These are phyloP conservation scores for Lophotriccus pileatus DNA, from an alignment of 2,797 vertebrate genomes.

Conservation along the genomic window DNA sequence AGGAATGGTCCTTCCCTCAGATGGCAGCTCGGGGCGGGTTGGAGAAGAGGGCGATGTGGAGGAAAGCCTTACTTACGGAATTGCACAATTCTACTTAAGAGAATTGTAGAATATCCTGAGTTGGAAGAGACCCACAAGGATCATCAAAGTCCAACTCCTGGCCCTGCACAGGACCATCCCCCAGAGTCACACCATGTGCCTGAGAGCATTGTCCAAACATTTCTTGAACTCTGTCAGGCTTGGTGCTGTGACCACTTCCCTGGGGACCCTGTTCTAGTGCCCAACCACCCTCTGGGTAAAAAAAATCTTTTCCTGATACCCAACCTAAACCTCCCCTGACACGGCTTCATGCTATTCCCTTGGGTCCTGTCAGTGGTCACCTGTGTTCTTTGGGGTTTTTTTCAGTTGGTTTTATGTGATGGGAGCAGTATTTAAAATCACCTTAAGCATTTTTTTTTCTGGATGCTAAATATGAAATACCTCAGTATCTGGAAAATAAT, in stretches of 20 bases:
- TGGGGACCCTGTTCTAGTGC: not conserved
- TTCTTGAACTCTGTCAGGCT: not conserved
- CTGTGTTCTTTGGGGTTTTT: not conserved
- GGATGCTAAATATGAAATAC: not conserved
- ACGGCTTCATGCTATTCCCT: not conserved
- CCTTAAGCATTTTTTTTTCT: not conserved
- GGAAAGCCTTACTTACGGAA: not conserved
- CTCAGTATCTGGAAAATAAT: not conserved
- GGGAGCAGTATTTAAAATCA: not conserved
- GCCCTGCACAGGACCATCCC: not conserved
- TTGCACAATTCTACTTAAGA: not conserved
- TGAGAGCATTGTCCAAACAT: not conserved
- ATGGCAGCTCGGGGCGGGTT: rapidly evolving
- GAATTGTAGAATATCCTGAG: not conserved
- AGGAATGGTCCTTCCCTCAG: not conserved
- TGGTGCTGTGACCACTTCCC: too few species aligned
- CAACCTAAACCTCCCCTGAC: not conserved
- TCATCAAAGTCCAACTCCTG: not conserved
- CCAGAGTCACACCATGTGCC: not conserved
- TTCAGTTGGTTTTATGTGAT: not conserved
- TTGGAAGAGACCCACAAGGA: not conserved
- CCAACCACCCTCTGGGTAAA: not conserved
- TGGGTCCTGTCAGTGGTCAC: not conserved
- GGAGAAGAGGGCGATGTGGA: rapidly evolving
- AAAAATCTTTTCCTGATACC: not conserved